Base-by-base conservation (phyloP, 2,797 vertebrate genomes). In the Macrochelys suwanniensis region DNA sequence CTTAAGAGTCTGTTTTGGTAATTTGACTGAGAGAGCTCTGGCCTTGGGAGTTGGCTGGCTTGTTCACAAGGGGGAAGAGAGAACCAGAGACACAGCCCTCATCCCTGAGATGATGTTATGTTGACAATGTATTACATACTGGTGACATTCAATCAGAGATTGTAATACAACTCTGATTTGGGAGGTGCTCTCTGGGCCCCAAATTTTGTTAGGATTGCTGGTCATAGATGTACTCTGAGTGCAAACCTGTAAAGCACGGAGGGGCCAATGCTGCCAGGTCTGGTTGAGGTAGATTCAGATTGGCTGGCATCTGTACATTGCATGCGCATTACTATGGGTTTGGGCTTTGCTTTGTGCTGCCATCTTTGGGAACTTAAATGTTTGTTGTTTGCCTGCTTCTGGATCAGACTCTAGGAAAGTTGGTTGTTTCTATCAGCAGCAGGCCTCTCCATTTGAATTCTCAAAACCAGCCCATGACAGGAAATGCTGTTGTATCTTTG, bases 281-380 rank as follows among this genome's bases (percentile, higher is more conserved):
- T 51, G 77, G 83, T 95, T 91, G 42, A 93, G 9, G 42, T 85
- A 74, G 94, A 87, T 92, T 51, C 5, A n/a, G 76, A 89, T 25
- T 78, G 26, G 28, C 71, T 82, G 26, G 33, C 65, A 50, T 94
- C 83, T 93, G 90, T n/a, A 65, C 54, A 47, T 28, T 26, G 7
- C 78, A 5, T n/a, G 45, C 26, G 84, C 47, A 86, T 23, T 45
- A 45, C 16, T 81, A 12, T 5, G 84, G 79, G 54, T n/a, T 54
- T 87, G 53, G 54, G 85, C 89, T 91, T 89, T 82, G 37, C 51
- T 85, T 80, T 37, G 7, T 82, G 50, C 17, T 84, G 1, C 26
- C 92, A 26, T 9, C 59, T 87, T 94, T 86, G 77, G 16, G 84
- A 96, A 77, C 25, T 31, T 80, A 21, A 87, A 89, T 80, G 12